Evolutionary conservation across 1,140 invertebrate genomes (phyloP), one percentile per base, ranked within the genome.

Genomic region (Lysiphlebus fabarum): DNA sequence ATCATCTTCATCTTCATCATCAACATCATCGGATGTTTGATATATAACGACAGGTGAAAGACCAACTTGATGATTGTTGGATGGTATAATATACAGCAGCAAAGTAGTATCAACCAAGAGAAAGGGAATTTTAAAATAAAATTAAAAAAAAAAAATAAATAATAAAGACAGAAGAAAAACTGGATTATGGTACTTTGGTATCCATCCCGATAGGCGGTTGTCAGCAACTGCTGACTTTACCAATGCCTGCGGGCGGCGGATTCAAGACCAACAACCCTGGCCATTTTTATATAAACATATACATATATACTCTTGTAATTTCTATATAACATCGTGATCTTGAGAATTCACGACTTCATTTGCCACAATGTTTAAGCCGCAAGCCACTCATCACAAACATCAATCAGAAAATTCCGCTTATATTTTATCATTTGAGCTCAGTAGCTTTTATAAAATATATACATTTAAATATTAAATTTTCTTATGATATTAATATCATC

Each of bases 111-210:
- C 33, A 10, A 55, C 10, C 53, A 42, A 55, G 41, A 55, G 53
- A 42, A 44, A 42, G 38, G 41, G 38, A 14, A 53, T 26, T 26
- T n/a, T 26, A 26, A 26, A 17, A 17, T 26, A 48, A 48, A n/a
- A n/a, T n/a, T n/a, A n/a, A n/a, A n/a, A n/a, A n/a, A n/a, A 48
- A 17, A 48, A 17, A 48, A 17, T 12, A 10, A 12, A 10, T 7
- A 11, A 43, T 47, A 48, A 40, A 40, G 48, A 49, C 14, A 55
- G 44, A 38, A 14, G 59, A 58, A 58, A 64, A 64, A 64, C 59
- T 64, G 59, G 59, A 64, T 64, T 64, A 64, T 64, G 14, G 55
- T 64, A 50, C 58, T 50, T 49, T 38, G 17, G 17, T 26, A 26
- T 26, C 17, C 49, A 43, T 36, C 34, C 42, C 51, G 40, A 55